These are phyloP conservation scores for Apocheima hispidaria DNA, from an alignment of 2,888 invertebrate genomes.

Conservation along the genomic window DNA sequence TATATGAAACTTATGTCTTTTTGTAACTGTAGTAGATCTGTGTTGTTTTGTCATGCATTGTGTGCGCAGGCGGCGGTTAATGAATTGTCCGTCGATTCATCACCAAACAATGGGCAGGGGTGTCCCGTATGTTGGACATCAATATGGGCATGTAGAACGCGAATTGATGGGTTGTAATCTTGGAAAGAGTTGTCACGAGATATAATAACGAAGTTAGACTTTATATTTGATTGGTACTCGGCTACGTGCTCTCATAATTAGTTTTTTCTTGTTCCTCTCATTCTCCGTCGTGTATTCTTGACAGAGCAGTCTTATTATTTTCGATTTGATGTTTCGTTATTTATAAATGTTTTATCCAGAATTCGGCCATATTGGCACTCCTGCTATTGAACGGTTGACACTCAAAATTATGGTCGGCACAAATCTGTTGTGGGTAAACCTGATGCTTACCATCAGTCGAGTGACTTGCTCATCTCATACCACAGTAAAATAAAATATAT, in stretches of 20 bases:
- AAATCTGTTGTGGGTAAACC: too few species aligned
- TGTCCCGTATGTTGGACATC: conserved; percentile 30
- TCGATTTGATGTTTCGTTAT: too few species aligned
- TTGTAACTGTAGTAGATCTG: conserved; percentile 17
- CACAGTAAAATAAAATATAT: too few species aligned
- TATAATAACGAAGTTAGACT: neutral
- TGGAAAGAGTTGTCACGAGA: conserved; percentile 8
- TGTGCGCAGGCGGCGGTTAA: conserved; percentile 46
- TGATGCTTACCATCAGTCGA: too few species aligned
- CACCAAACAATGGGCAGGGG: conserved; percentile 47
- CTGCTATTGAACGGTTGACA: too few species aligned
- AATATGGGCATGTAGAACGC: conserved; percentile 17
- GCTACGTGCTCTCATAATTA: neutral
- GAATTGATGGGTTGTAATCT: conserved; percentile 17
- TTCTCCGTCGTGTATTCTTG: neutral
- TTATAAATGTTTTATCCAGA: too few species aligned
- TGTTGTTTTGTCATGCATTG: conserved; percentile 52
- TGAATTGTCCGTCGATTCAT: conserved; percentile 57
- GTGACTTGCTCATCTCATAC: too few species aligned
- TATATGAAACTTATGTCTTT: conserved; percentile 9
- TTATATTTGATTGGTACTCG: neutral
- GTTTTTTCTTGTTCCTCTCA: neutral
- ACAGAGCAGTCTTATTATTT: too few species aligned
- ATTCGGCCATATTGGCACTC: too few species aligned
- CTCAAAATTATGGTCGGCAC: too few species aligned